A percentile compares a stretch with the other conserved stretches of the same genome.
Conservation (phyloP, 2,888 invertebrate species). For the Dinocampus coccinellae region DNA sequence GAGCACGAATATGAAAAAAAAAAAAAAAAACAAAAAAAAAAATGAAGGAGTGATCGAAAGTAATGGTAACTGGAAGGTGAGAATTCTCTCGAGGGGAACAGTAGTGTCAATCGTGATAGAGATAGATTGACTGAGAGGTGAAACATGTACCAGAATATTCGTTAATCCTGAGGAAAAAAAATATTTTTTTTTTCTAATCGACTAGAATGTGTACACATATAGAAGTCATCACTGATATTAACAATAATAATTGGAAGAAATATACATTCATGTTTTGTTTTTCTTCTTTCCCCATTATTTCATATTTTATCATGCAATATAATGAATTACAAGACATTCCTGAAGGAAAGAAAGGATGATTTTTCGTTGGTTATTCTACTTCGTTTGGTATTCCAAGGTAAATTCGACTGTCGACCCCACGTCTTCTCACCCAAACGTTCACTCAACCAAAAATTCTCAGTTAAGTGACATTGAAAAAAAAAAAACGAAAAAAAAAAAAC, state of each 20-base stretch:
- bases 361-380: constrained; percentile 30
- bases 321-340: not conserved
- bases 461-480: not conserved
- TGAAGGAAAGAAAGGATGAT: not conserved
- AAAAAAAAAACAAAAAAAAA: not conserved
- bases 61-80: constrained; percentile 8
- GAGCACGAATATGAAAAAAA: constrained; percentile 4
- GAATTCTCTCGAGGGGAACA: constrained; percentile 11
- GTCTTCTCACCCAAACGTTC: not conserved
- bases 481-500: not conserved
- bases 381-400: constrained; percentile 47
- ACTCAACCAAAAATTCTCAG: not conserved
- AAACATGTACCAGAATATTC: not conserved
- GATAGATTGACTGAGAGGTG: not conserved
- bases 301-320: not conserved
- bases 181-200: constrained; percentile 47
- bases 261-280: no score
- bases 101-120: not conserved
- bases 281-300: constrained; percentile 30
- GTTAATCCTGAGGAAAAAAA: not conserved
- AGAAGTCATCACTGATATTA: constrained; percentile 56
- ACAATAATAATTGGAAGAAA: constrained; percentile 57
- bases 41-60: constrained; percentile 17
- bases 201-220: constrained; percentile 58
- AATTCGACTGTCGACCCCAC: constrained; percentile 14